Base-by-base conservation (phyloP, 2,113 vertebrate species). In the Pavo muticus region DNA sequence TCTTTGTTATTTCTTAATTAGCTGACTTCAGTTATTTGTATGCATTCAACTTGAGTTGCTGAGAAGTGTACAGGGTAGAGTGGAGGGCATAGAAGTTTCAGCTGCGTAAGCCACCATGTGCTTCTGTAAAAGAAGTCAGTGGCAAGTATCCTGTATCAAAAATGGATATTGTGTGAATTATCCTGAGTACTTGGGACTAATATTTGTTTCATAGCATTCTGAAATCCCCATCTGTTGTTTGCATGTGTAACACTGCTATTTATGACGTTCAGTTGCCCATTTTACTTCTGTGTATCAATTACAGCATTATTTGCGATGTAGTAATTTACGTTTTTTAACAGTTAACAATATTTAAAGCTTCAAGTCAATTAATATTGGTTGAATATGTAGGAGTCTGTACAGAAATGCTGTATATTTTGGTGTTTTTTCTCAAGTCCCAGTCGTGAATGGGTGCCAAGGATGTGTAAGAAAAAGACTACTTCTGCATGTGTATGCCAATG, bases 91-190 rank as follows among this genome's bases (percentile, higher is more conserved):
- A 48, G 19, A 85, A 35, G 47, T 59, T 70, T 78, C 1, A 10
- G 4, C 16, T 71, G 23, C 8, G 19, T 57, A 19, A 47, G 4
- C 17, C 8, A 23, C 24, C 10, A 0, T 29, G 12, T 8, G 7
- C 37, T 88, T 69, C 30, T 78, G 42, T 15, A 37, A 50, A 81
- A 72, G 35, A 71, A 50, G n/a, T 64, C 57, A 75, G 13, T 42
- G 39, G 35, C 3, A 64, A 0, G 0, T 61, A 14, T 54, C 14
- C 27, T 54, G 14, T 54, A 54, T 54, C 8, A 54, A 29, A 75
- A 74, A 50, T 54, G 16, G 29, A 2, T 83, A 35, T 63, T 69
- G 29, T 80, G 12, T 21, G 25, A 39, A 76, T 82, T 90, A 60
- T 17, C 20, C 21, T 65, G 20, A 84, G 44, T 67, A 35, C 9